phyloP scores from a whole-genome alignment of 2,113 vertebrate species.

The Rhinichthys klamathensis region DNA sequence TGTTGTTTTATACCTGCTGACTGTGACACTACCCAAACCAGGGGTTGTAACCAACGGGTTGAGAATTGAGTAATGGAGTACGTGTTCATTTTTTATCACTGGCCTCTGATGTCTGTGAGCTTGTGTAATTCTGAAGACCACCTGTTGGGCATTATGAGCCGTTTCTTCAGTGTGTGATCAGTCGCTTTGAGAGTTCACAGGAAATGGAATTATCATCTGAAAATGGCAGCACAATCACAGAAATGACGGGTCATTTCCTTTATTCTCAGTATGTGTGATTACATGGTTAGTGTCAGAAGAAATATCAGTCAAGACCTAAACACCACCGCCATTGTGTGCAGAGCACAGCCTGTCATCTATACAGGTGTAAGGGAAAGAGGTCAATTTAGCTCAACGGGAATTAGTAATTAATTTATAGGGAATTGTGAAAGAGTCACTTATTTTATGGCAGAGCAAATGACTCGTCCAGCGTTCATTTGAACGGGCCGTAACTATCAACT shows the following conservation, averaged over 20 bases:
- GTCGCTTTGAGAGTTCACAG: slow-evolving; percentile 6
- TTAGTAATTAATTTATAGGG: too few relatives aligned
- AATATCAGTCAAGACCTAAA: slow-evolving; percentile 22
- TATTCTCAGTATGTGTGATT: slow-evolving; percentile 29
- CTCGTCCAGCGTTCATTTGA: too few relatives aligned
- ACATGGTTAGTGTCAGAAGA: not conserved
- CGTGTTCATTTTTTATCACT: not conserved
- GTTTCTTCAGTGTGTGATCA: slow-evolving; percentile 37
- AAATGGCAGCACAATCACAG: slow-evolving; percentile 32
- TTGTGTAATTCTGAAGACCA: slow-evolving; percentile 31
- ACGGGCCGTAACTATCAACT: too few relatives aligned
- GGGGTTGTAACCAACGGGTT: not conserved
- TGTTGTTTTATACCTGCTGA: not conserved
- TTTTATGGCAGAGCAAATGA: too few relatives aligned
- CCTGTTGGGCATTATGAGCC: slow-evolving; percentile 20
- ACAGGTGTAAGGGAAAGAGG: not conserved
- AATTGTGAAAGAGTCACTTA: too few relatives aligned
- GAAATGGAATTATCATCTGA: slow-evolving; percentile 26
- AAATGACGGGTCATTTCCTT: slow-evolving; percentile 33
- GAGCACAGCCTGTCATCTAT: not conserved
- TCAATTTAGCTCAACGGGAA: too few relatives aligned
- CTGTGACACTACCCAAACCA: not conserved
- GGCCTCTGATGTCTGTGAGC: not conserved
- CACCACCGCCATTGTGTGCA: not conserved
- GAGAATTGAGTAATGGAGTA: not conserved